Evolutionary conservation across 2,797 vertebrate genomes (phyloP).

Genomic region (Podargus strigoides): DNA sequence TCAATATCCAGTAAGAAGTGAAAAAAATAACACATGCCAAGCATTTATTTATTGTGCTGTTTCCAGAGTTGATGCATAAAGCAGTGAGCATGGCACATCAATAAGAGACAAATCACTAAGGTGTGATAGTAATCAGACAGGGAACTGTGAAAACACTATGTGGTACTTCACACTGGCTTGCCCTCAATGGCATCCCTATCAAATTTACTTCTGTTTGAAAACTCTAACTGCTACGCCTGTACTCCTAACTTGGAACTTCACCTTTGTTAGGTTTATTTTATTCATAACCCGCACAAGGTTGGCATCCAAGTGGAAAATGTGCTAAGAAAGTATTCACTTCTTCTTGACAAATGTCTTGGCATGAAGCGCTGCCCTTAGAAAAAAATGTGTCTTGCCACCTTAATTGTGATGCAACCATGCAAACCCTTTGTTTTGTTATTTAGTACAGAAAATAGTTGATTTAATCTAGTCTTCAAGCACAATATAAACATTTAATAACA

Average conservation of each 20-base stretch:
- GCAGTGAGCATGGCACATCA: neutral
- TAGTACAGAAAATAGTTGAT: neutral
- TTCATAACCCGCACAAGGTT: neutral
- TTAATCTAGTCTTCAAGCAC: neutral
- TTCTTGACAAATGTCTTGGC: neutral
- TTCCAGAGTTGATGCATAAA: neutral
- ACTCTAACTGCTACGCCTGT: neutral
- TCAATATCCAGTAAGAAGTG: neutral
- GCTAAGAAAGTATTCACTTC: neutral
- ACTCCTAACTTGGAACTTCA: neutral
- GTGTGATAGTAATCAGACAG: neutral
- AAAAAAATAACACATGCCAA: neutral
- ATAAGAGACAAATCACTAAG: neutral
- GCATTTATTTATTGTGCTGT: neutral
- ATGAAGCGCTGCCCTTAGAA: neutral
- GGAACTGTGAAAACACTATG: neutral
- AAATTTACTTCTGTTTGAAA: neutral
- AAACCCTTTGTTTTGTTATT: neutral
- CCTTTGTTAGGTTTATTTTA: neutral
- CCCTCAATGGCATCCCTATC: neutral
- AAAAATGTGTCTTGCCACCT: neutral
- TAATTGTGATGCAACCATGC: neutral
- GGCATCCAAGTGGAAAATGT: neutral
- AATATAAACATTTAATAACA: neutral
- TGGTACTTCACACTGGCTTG: neutral